phyloP scores from a whole-genome alignment of 2,113 vertebrate genomes.

The Salvelinus sp. region DNA sequence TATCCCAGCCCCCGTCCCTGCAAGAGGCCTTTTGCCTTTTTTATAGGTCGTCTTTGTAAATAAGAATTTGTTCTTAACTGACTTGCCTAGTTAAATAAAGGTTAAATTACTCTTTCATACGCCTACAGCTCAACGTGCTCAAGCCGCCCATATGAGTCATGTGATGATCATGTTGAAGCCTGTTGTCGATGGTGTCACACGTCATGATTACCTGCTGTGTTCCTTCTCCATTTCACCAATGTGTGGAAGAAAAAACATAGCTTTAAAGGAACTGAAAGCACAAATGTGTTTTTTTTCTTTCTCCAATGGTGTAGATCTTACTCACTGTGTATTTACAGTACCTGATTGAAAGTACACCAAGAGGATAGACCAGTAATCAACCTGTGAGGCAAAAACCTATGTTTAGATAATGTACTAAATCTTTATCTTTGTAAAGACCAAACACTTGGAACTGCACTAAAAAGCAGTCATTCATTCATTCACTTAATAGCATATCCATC shows the following conservation, averaged over 20 bases:
- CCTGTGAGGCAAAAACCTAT: not conserved
- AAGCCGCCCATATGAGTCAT: conserved; percentile 1
- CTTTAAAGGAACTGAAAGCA: conserved; percentile 36
- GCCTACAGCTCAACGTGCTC: not conserved
- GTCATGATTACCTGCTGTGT: not conserved
- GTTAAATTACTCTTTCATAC: not conserved
- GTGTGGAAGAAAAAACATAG: not conserved
- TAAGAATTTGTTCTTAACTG: no score
- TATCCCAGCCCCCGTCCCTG: no score
- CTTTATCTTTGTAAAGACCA: no score
- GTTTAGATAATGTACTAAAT: not conserved
- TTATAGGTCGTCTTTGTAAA: no score
- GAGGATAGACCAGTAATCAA: not conserved
- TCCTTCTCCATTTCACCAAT: conserved; percentile 15
- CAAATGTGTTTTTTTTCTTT: not conserved
- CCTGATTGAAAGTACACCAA: not conserved
- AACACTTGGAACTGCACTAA: no score
- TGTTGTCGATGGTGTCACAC: not conserved
- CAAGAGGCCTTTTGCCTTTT: no score
- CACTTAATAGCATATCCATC: no score
- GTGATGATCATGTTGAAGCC: not conserved
- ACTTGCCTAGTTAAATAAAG: no score
- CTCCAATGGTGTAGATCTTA: not conserved
- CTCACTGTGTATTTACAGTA: not conserved
- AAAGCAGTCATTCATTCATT: no score